Conservation (phyloP, 2,888 invertebrate species). For the Apotomis turbidana region DNA sequence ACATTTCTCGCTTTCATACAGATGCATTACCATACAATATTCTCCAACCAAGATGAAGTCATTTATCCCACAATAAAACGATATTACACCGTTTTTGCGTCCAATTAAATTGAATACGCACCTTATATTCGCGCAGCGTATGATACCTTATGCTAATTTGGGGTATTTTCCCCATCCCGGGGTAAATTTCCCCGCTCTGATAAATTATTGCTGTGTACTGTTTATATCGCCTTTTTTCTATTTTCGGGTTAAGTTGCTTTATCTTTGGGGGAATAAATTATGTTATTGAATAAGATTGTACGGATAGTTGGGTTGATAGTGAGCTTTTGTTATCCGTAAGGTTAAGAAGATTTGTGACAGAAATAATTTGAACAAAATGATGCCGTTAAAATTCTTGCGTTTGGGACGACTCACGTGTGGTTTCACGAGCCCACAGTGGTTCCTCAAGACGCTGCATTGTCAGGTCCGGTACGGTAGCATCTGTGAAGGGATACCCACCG, state of each 20-base stretch:
- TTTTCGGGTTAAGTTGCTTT: conserved; percentile 35
- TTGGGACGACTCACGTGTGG: too few species aligned
- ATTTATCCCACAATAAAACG: conserved; percentile 41
- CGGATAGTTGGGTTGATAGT: not conserved
- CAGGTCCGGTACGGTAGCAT: too few species aligned
- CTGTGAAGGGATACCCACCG: too few species aligned
- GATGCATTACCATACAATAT: conserved; percentile 37
- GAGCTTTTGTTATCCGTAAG: too few species aligned
- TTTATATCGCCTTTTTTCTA: conserved; percentile 38
- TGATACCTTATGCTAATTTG: conserved; percentile 42
- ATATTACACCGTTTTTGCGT: conserved; percentile 40
- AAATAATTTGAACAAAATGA: too few species aligned
- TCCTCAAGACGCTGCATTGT: too few species aligned
- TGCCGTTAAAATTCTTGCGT: too few species aligned
- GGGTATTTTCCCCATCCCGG: conserved; percentile 36
- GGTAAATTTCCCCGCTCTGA: conserved; percentile 40
- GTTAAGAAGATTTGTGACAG: too few species aligned
- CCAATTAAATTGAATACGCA: conserved; percentile 40
- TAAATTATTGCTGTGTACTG: conserved; percentile 43
- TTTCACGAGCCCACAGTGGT: too few species aligned
- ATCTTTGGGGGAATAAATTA: conserved; percentile 29
- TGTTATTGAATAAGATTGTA: conserved; percentile 17
- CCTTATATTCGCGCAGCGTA: conserved; percentile 36
- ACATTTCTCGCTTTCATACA: conserved; percentile 1
- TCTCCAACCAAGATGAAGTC: conserved; percentile 37